phyloP scores from a whole-genome alignment of 2,888 invertebrate species.

The Camponotus fellah region DNA sequence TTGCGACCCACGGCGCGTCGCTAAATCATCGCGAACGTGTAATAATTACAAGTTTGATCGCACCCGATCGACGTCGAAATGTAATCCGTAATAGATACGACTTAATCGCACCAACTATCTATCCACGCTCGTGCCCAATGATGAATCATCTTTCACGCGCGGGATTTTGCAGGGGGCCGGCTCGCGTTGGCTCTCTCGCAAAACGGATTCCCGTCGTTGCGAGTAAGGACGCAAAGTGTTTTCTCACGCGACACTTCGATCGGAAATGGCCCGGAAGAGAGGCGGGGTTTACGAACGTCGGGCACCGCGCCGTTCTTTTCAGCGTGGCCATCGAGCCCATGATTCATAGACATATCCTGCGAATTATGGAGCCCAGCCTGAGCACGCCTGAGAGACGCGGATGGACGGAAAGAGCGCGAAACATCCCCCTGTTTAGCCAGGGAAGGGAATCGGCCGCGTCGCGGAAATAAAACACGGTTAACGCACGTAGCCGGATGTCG shows the following conservation, averaged over 20 bases:
- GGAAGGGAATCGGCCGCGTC: conserved; percentile 46
- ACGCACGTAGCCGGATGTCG: conserved; percentile 42
- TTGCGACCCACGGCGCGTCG: background rate
- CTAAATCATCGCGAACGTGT: conserved; percentile 23
- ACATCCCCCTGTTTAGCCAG: background rate
- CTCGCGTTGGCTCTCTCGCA: conserved; percentile 30
- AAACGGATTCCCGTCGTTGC: conserved; percentile 28
- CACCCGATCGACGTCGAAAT: conserved; percentile 16
- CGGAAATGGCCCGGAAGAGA: conserved; percentile 78
- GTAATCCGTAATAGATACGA: conserved; percentile 46
- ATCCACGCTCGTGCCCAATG: conserved; percentile 53
- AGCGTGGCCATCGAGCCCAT: conserved; percentile 53
- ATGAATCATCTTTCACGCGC: conserved; percentile 64
- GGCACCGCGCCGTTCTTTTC: conserved; percentile 38
- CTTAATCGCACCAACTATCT: conserved; percentile 59
- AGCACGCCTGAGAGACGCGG: conserved; percentile 20
- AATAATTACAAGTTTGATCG: conserved; percentile 41
- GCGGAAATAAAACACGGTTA: conserved; percentile 65
- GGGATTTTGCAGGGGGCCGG: background rate
- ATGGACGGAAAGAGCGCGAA: conserved; percentile 38
- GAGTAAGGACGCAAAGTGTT: conserved; percentile 66
- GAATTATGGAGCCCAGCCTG: conserved; percentile 56
- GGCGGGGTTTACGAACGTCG: conserved; percentile 68
- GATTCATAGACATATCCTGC: conserved; percentile 71
- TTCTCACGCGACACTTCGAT: conserved; percentile 75